Conservation (phyloP, 2,888 invertebrate species). For the Amiota mariae region DNA sequence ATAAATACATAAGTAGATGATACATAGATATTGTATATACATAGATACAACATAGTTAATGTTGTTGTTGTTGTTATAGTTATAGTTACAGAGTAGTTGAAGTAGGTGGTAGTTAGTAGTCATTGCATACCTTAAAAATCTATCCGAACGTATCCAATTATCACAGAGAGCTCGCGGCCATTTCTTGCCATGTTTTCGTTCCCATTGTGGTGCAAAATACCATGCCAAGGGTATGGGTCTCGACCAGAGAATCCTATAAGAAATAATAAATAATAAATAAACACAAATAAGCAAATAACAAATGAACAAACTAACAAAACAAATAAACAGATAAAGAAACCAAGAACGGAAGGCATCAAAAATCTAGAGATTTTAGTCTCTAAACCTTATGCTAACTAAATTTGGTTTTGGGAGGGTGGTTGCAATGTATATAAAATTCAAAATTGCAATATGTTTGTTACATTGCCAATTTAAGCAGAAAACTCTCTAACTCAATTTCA, state of each 20-base stretch:
- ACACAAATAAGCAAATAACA: slow-evolving; percentile 1
- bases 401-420: no score
- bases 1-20: not conserved
- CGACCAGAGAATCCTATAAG: slow-evolving; percentile 85
- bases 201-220: slow-evolving; percentile 95
- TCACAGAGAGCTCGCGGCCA: slow-evolving; percentile 92
- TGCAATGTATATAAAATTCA: no score
- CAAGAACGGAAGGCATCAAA: no score
- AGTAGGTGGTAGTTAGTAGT: slow-evolving; percentile 28
- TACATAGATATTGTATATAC: not conserved
- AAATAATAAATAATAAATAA: slow-evolving; percentile 26
- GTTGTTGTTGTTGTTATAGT: slow-evolving; percentile 1
- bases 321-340: slow-evolving; percentile 19
- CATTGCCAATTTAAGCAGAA: no score
- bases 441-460: no score
- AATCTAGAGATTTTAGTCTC: not conserved
- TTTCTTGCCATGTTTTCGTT: slow-evolving; percentile 82
- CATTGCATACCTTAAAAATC: slow-evolving; percentile 76
- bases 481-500: no score
- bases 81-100: no score
- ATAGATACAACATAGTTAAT: no score
- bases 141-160: slow-evolving; percentile 90
- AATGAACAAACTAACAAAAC: slow-evolving; percentile 13
- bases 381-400: no score
- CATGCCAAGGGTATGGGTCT: slow-evolving; percentile 92